phyloP scores from a whole-genome alignment of 35 echinoderm and acorn worm species.

The Apostichopus japonicus region DNA sequence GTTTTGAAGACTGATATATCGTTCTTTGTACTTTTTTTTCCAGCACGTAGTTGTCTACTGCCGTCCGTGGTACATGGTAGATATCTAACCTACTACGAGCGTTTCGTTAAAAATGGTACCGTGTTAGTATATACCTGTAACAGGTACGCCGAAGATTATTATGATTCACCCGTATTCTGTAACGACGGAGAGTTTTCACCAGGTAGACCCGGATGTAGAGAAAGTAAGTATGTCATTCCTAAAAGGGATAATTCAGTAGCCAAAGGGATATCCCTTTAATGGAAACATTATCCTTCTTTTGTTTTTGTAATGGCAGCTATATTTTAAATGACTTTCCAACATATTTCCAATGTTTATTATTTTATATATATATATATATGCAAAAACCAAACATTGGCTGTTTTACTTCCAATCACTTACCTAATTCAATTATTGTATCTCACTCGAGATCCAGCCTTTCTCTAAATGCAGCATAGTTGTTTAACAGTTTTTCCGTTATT shows the following conservation, averaged over 20 bases:
- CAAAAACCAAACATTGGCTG: too few relatives aligned
- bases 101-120: conserved; percentile 64
- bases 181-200: conserved; percentile 78
- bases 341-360: too few relatives aligned
- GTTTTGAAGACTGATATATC: too few relatives aligned
- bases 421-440: too few relatives aligned
- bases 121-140: conserved; percentile 68
- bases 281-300: background rate
- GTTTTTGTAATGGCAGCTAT: background rate
- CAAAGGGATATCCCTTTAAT: too few relatives aligned
- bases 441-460: too few relatives aligned
- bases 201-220: conserved; percentile 67
- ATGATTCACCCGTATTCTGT: conserved; percentile 66
- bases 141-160: conserved; percentile 65
- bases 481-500: too few relatives aligned
- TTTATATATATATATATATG: too few relatives aligned
- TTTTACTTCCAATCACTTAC: too few relatives aligned
- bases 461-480: too few relatives aligned
- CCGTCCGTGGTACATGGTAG: conserved; percentile 37
- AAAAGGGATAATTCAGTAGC: background rate
- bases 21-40: background rate
- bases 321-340: background rate
- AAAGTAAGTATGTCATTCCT: conserved; percentile 64
- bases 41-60: conserved; percentile 22
- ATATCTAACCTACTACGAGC: conserved; percentile 26